Conservation (phyloP, 2,888 invertebrate genomes). For the Ennomos erosarius region DNA sequence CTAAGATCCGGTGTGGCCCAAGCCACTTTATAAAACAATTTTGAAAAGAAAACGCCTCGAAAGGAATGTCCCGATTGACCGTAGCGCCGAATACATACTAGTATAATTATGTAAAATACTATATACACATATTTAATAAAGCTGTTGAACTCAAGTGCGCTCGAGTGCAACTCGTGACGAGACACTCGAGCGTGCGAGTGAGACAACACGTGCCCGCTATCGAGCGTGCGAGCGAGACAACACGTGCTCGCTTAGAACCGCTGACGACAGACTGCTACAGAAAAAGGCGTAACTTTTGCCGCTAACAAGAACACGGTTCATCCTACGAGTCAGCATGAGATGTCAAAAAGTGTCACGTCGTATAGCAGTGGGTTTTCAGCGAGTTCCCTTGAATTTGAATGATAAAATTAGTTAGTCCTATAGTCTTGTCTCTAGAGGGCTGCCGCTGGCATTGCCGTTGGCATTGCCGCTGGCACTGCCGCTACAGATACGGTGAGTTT, state of each 20-base stretch:
- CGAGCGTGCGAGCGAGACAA: slow-evolving; percentile 12
- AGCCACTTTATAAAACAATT: slow-evolving; percentile 30
- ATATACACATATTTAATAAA: slow-evolving; percentile 58
- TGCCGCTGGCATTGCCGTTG: slow-evolving; percentile 34
- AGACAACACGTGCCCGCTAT: slow-evolving; percentile 4
- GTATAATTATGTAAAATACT: slow-evolving; percentile 65
- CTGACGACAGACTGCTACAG: slow-evolving; percentile 1
- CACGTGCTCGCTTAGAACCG: not conserved
- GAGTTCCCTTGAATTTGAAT: slow-evolving; percentile 8
- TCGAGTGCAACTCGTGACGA: slow-evolving; percentile 28
- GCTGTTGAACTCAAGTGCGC: slow-evolving; percentile 40
- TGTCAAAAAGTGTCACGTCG: not conserved
- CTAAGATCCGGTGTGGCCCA: slow-evolving; percentile 30
- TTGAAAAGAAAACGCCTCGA: slow-evolving; percentile 32
- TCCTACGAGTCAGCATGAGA: not conserved
- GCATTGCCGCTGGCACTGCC: slow-evolving; percentile 36
- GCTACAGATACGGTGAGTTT: slow-evolving; percentile 33
- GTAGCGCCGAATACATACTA: slow-evolving; percentile 55
- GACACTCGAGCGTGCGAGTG: slow-evolving; percentile 18
- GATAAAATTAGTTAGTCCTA: slow-evolving; percentile 24
- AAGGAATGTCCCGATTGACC: slow-evolving; percentile 47
- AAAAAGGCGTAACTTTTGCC: slow-evolving; percentile 1
- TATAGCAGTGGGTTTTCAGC: slow-evolving; percentile 3
- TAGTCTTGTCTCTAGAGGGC: slow-evolving; percentile 30
- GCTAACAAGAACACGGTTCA: not conserved